Evolutionary conservation across 2,797 vertebrate genomes (phyloP).

Genomic region (Phoebastria nigripes): DNA sequence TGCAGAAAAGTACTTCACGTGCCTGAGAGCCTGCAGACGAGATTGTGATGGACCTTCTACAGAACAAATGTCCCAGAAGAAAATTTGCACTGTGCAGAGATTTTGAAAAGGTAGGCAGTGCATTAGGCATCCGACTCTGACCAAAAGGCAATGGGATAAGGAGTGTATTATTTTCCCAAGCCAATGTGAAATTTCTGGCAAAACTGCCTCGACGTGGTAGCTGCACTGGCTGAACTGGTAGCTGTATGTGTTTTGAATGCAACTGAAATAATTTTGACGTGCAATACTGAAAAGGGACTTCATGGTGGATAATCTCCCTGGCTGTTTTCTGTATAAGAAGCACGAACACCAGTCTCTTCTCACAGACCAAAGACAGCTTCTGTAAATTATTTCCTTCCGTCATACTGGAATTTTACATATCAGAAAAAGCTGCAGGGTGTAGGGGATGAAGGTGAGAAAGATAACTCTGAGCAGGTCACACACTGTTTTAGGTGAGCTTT

Average conservation of each 20-base stretch:
- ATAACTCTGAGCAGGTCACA: neutral
- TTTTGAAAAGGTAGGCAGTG: fast-evolving
- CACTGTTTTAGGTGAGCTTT: neutral
- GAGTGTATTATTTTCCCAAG: neutral
- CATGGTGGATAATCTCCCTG: neutral
- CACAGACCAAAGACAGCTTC: neutral
- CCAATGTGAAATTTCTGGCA: neutral
- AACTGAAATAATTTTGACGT: neutral
- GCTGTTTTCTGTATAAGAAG: fast-evolving
- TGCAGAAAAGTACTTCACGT: neutral
- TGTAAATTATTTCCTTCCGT: neutral
- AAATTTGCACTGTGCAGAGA: fast-evolving
- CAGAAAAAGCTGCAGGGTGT: neutral
- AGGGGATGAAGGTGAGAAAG: neutral
- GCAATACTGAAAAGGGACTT: neutral
- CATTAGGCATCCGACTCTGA: fast-evolving
- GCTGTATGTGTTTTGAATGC: neutral
- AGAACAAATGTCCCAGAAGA: neutral
- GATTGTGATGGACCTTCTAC: fast-evolving
- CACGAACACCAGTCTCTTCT: neutral
- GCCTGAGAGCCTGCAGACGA: neutral
- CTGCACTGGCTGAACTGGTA: neutral
- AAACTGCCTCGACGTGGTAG: fast-evolving
- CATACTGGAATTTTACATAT: neutral
- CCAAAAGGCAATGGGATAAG: fast-evolving